Evolutionary conservation across 2,113 vertebrate genomes (phyloP).

Genomic region (Leptobrachium ailaonicum): DNA sequence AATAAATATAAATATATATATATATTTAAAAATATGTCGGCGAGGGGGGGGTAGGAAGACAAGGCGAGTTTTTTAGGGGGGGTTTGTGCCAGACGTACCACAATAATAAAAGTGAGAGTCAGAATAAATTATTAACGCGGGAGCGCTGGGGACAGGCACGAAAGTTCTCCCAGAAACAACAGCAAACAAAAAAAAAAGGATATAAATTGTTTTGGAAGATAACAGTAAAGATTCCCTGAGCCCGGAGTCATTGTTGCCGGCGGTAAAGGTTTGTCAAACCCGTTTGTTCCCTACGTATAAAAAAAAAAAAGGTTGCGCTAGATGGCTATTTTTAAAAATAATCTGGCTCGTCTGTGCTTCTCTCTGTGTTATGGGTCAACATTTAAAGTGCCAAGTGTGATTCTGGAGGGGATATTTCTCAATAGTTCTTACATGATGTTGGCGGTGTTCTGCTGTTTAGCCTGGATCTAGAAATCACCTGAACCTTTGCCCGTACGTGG

Average conservation of each 20-base stretch:
- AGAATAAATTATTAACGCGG: slow-evolving; percentile 41
- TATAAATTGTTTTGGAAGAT: slow-evolving; percentile 20
- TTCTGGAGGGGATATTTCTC: slow-evolving; percentile 46
- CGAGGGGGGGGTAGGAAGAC: too few relatives aligned
- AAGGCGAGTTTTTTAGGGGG: too few relatives aligned
- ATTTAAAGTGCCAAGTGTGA: slow-evolving; percentile 39
- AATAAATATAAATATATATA: not conserved
- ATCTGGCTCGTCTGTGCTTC: slow-evolving; percentile 20
- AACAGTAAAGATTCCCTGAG: slow-evolving; percentile 26
- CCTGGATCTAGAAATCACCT: slow-evolving; percentile 45
- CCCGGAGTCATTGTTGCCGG: slow-evolving; percentile 22
- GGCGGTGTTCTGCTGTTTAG: slow-evolving; percentile 45
- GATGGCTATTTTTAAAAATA: slow-evolving; percentile 41
- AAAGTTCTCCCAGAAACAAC: slow-evolving; percentile 6
- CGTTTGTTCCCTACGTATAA: not conserved
- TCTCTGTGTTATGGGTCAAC: slow-evolving; percentile 39
- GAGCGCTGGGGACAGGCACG: slow-evolving; percentile 20
- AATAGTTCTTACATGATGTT: slow-evolving; percentile 42
- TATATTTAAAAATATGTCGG: not conserved
- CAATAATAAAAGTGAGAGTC: slow-evolving; percentile 34
- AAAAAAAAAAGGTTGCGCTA: slow-evolving; percentile 24
- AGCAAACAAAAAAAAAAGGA: not conserved
- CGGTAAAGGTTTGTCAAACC: slow-evolving; percentile 31
- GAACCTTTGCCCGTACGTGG: slow-evolving; percentile 40
- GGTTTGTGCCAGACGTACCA: slow-evolving; percentile 13